Conservation (phyloP, 2,888 invertebrate genomes). For the Linyphia triangularis region DNA sequence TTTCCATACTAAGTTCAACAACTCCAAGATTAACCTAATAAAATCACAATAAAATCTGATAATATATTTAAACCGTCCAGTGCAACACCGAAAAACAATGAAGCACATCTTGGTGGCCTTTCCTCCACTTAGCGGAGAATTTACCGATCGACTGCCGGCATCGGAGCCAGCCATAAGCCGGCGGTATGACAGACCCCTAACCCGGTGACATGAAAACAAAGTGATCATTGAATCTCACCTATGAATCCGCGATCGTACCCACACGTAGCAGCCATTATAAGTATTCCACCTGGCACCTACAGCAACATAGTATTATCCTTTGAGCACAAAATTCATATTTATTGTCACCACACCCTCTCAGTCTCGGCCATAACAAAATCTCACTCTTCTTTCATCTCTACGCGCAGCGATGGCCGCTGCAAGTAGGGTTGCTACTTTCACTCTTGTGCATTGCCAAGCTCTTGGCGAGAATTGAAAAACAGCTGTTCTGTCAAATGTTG, state of each 20-base stretch:
- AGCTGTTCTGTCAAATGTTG: conserved; percentile 23
- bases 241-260: conserved; percentile 71
- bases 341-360: conserved; percentile 69
- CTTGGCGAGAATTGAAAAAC: conserved; percentile 16
- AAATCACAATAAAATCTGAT: too few relatives aligned
- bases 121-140: conserved; percentile 27
- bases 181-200: background rate
- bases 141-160: conserved; percentile 17
- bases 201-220: conserved; percentile 13
- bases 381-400: conserved; percentile 34
- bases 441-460: background rate
- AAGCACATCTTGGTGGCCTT: background rate
- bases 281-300: conserved; percentile 55
- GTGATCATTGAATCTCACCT: conserved; percentile 36
- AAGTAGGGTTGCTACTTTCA: conserved; percentile 52
- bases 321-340: conserved; percentile 61
- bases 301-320: conserved; percentile 67
- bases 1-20: too few relatives aligned
- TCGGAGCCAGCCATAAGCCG: conserved; percentile 52
- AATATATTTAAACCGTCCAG: too few relatives aligned
- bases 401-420: conserved; percentile 68
- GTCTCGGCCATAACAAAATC: conserved; percentile 24
- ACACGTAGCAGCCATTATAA: conserved; percentile 61
- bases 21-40: too few relatives aligned
- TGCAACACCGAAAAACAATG: background rate